phyloP scores from a whole-genome alignment of 2,113 vertebrate genomes.

The Archocentrus centrarchus region DNA sequence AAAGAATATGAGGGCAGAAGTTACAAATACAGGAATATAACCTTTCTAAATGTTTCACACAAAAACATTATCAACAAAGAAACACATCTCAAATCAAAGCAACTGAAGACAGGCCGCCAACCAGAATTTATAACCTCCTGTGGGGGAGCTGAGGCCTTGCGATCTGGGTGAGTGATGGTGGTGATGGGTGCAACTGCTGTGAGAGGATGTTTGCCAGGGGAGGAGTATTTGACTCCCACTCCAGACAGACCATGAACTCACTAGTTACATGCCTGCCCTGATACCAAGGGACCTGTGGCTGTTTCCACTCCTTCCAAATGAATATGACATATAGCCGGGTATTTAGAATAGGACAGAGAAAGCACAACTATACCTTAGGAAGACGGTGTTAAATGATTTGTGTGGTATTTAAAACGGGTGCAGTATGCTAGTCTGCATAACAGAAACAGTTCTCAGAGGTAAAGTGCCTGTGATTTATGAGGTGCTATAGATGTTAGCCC shows the following conservation, averaged over 20 bases:
- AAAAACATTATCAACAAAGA: not conserved
- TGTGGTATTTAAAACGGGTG: not conserved
- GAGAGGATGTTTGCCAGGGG: slow-evolving; percentile 47
- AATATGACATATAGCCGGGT: slow-evolving; percentile 38
- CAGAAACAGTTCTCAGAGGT: not conserved
- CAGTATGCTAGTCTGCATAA: not conserved
- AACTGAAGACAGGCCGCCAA: slow-evolving; percentile 5
- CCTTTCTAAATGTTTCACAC: not conserved
- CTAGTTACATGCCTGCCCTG: slow-evolving; percentile 54
- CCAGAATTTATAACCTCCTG: slow-evolving; percentile 12
- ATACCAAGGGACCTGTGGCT: slow-evolving; percentile 22
- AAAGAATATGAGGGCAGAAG: too few species aligned
- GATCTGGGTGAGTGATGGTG: slow-evolving; percentile 35
- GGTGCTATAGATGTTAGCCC: not conserved
- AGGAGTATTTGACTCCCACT: slow-evolving; percentile 47
- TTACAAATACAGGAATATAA: too few species aligned
- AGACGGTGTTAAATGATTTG: not conserved
- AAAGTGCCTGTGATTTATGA: not conserved
- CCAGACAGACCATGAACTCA: slow-evolving; percentile 39
- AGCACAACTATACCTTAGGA: not conserved
- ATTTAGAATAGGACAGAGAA: not conserved
- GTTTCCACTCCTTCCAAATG: slow-evolving; percentile 11
- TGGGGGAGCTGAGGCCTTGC: slow-evolving; percentile 25
- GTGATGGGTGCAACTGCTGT: slow-evolving; percentile 8
- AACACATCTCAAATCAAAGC: slow-evolving; percentile 8